Conservation (phyloP, 2,888 invertebrate species). For the Lasioglossum pauxillum region DNA sequence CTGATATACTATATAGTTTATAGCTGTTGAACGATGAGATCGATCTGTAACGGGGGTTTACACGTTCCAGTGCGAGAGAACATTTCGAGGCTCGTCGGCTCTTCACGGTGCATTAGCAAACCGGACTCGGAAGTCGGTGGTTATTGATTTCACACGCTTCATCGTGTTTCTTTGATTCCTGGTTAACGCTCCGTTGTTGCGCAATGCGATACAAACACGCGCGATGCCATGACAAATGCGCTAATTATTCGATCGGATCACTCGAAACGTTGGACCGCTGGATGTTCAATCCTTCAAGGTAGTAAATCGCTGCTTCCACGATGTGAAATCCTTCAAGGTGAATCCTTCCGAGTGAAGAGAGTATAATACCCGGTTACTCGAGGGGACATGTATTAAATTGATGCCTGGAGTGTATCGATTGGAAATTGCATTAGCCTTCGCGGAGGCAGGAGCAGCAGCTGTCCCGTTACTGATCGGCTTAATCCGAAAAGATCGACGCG, state of each 20-base stretch:
- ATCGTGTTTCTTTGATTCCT: neutral
- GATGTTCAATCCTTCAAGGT: neutral
- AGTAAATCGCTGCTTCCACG: neutral
- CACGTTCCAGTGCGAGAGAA: neutral
- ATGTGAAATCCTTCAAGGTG: too few relatives aligned
- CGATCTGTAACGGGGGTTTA: neutral
- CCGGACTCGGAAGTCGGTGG: neutral
- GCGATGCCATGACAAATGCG: too few relatives aligned
- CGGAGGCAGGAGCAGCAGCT: slow-evolving; percentile 6
- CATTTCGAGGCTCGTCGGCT: neutral
- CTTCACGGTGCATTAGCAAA: neutral
- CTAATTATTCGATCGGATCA: neutral
- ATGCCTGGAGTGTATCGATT: slow-evolving; percentile 27
- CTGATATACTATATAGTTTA: neutral
- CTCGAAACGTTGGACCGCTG: neutral
- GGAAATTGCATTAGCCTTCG: slow-evolving; percentile 18
- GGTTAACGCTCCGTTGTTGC: neutral
- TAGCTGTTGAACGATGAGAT: neutral
- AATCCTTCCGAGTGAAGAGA: neutral
- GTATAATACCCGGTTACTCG: neutral
- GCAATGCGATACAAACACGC: neutral
- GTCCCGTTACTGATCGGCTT: neutral
- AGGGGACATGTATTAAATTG: neutral
- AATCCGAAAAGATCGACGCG: neutral
- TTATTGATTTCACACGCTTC: slow-evolving; percentile 23